A percentile compares a stretch with the other conserved stretches of the same genome.
These are phyloP conservation scores for Catostylus mosaicus DNA, from an alignment of 30 jellyfish, hydroid and myxozoan species.

Conservation along the genomic window DNA sequence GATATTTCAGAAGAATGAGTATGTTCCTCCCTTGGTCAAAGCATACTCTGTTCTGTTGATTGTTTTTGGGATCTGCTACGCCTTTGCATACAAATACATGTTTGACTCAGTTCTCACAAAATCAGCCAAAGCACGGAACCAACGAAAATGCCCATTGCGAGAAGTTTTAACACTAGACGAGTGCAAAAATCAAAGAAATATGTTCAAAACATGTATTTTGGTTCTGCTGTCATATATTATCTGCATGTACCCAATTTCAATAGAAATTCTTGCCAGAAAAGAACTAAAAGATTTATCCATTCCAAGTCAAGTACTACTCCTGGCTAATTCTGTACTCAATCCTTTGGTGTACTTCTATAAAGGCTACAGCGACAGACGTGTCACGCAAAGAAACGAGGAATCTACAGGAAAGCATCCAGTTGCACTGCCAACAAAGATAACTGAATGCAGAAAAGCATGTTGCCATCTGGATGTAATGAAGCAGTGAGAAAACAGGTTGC, in stretches of 20 bases:
- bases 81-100: constrained; percentile 19
- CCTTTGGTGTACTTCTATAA: constrained; percentile 61
- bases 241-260: constrained; percentile 57
- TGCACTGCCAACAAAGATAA: too few species aligned
- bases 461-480: too few species aligned
- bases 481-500: too few species aligned
- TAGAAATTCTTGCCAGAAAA: constrained; percentile 15
- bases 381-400: background rate
- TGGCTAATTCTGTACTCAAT: constrained; percentile 35
- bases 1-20: background rate
- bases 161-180: background rate
- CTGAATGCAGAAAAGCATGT: too few species aligned
- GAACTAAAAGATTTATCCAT: constrained; percentile 4
- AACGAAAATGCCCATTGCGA: background rate
- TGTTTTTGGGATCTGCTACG: constrained; percentile 4
- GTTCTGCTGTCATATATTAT: constrained; percentile 45
- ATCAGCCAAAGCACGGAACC: background rate
- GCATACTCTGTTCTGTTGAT: background rate
- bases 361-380: constrained; percentile 35
- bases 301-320: constrained; percentile 5
- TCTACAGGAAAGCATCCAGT: background rate
- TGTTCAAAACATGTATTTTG: constrained; percentile 26
- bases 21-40: background rate
- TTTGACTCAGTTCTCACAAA: constrained; percentile 2
- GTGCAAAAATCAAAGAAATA: constrained; percentile 29